Conservation (phyloP, 2,113 vertebrate species). For the Bettongia penicillata region DNA sequence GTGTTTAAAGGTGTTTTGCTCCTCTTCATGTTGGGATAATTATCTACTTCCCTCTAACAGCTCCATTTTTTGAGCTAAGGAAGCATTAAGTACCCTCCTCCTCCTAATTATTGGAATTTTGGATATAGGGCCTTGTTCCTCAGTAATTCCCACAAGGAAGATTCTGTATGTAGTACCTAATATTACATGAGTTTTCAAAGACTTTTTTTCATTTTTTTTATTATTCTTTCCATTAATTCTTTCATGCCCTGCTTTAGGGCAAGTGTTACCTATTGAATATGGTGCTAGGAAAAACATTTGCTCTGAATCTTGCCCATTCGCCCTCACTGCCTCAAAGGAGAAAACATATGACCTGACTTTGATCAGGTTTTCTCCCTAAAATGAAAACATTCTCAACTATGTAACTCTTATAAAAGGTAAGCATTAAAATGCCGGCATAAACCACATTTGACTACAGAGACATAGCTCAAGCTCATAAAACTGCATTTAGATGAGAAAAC, state of each 20-base stretch:
- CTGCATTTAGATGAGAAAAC: conserved; percentile 58
- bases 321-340: conserved; percentile 72
- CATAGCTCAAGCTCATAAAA: conserved; percentile 77
- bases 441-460: conserved; percentile 77
- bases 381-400: conserved; percentile 80
- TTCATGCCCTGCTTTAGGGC: conserved; percentile 77
- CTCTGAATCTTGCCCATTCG: conserved; percentile 77
- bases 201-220: conserved; percentile 73
- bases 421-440: conserved; percentile 76
- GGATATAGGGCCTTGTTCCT: neutral
- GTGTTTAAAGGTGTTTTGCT: neutral
- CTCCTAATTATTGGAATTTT: neutral
- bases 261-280: conserved; percentile 81
- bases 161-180: conserved; percentile 58
- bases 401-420: conserved; percentile 79
- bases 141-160: neutral
- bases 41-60: neutral
- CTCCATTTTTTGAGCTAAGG: neutral
- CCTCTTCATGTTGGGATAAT: neutral
- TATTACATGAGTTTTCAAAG: conserved; percentile 76
- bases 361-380: conserved; percentile 76
- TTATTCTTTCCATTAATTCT: conserved; percentile 77
- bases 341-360: conserved; percentile 79
- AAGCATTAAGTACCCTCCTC: neutral
- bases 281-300: conserved; percentile 76